Evolutionary conservation across 2,113 vertebrate genomes (phyloP).

Genomic region (Calypte anna): DNA sequence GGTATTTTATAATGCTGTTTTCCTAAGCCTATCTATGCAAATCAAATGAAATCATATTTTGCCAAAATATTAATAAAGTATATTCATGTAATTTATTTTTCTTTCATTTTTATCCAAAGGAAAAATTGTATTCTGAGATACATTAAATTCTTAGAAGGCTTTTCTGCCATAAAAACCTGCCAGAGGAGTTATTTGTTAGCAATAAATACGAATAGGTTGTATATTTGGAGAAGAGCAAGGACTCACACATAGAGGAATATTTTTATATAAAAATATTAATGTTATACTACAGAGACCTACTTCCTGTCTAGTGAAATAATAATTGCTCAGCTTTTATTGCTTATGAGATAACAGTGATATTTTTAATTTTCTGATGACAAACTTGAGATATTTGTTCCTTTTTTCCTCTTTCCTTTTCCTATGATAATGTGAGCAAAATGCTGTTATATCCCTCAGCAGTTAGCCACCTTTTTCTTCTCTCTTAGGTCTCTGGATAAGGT

Average conservation of each 20-base stretch:
- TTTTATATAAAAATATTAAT: neutral
- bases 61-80: neutral
- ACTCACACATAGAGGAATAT: neutral
- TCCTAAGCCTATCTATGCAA: neutral
- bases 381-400: neutral
- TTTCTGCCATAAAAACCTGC: neutral
- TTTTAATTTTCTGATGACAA: neutral
- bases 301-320: neutral
- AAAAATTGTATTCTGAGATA: neutral
- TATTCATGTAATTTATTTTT: neutral
- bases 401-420: accelerated
- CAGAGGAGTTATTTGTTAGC: neutral
- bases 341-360: neutral
- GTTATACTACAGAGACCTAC: neutral
- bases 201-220: neutral
- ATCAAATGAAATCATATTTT: neutral
- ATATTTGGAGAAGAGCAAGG: neutral
- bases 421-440: neutral
- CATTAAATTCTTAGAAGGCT: neutral
- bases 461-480: neutral
- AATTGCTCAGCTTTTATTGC: neutral
- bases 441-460: neutral
- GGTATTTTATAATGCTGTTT: neutral
- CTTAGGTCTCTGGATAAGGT: neutral
- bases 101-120: neutral